A percentile compares a stretch with the other conserved stretches of the same genome.
Evolutionary conservation across 1,140 invertebrate species (phyloP).

Genomic region (Anastrepha ludens): DNA sequence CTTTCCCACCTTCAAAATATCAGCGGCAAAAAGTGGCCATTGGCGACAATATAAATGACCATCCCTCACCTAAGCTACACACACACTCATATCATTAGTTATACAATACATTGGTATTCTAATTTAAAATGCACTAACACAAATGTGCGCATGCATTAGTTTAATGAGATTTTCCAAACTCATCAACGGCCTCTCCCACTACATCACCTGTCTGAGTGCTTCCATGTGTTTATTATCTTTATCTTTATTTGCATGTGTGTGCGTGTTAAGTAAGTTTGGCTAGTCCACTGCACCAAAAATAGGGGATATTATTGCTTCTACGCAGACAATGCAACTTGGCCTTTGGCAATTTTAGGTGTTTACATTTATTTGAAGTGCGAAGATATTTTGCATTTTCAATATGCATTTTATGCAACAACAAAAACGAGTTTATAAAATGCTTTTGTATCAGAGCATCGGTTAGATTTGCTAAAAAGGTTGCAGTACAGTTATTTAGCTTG

Average conservation of each 20-base stretch:
- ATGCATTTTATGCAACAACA: background rate
- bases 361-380: background rate
- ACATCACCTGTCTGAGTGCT: background rate
- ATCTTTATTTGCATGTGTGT: background rate
- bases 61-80: background rate
- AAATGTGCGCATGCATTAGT: background rate
- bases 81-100: background rate
- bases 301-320: background rate
- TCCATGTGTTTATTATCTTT: background rate
- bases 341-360: background rate
- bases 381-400: conserved; percentile 8
- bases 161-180: conserved; percentile 12
- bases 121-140: background rate
- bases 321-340: background rate
- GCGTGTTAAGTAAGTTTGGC: too few relatives aligned
- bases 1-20: background rate
- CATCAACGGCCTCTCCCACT: background rate
- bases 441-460: background rate
- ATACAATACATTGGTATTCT: background rate
- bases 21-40: background rate
- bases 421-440: background rate
- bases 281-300: too few relatives aligned
- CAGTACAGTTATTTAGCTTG: background rate
- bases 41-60: conserved; percentile 1
- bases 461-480: background rate